These are phyloP conservation scores for Protaetia brevitarsis DNA, from an alignment of 1,140 invertebrate genomes.

Conservation along the genomic window DNA sequence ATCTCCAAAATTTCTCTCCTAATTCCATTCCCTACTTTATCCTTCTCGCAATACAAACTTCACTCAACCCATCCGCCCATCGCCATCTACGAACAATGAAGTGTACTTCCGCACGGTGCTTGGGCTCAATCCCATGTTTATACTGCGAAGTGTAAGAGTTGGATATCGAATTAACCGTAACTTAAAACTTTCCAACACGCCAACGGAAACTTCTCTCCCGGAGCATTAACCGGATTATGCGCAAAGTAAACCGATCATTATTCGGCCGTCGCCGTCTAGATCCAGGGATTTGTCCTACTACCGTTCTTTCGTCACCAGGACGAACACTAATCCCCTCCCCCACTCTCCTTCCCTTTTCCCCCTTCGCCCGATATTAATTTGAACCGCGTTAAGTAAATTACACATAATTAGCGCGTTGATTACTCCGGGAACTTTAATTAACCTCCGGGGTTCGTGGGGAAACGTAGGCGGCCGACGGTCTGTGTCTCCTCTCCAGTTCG, in stretches of 20 bases:
- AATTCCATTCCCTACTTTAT: too few species aligned
- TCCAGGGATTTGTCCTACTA: background rate
- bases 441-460: too few species aligned
- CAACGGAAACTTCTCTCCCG: background rate
- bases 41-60: too few species aligned
- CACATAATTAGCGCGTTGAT: slow-evolving; percentile 16
- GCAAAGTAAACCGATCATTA: slow-evolving; percentile 15
- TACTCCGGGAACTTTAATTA: slow-evolving; percentile 13
- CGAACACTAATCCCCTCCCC: background rate
- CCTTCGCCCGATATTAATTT: background rate
- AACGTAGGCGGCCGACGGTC: too few species aligned
- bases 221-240: background rate
- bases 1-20: too few species aligned
- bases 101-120: too few species aligned
- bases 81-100: too few species aligned
- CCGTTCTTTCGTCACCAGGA: background rate
- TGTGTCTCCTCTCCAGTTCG: background rate
- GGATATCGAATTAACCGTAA: background rate
- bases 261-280: background rate
- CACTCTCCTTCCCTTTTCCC: background rate
- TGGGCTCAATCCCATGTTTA: too few species aligned
- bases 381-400: slow-evolving; percentile 5
- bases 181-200: background rate
- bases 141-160: too few species aligned
- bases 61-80: too few species aligned